phyloP scores from a whole-genome alignment of 2,888 invertebrate genomes.

The Amorpha juglandis region DNA sequence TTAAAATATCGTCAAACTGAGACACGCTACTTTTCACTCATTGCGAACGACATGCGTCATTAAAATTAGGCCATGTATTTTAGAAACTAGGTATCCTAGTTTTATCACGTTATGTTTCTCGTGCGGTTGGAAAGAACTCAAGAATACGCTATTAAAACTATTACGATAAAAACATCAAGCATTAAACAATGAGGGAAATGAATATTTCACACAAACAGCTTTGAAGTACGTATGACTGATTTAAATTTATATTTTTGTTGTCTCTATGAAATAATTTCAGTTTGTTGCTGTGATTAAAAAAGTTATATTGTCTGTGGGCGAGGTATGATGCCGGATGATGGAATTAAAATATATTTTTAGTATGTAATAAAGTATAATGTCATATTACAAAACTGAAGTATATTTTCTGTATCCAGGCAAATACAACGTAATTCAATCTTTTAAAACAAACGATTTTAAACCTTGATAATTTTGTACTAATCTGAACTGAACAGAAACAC shows the following conservation, averaged over 20 bases:
- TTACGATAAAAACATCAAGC: slow-evolving; percentile 41
- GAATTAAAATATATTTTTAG: background rate
- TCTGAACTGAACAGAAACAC: too few relatives aligned
- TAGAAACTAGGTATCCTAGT: slow-evolving; percentile 9
- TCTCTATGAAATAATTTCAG: background rate
- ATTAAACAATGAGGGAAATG: slow-evolving; percentile 38
- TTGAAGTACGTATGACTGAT: slow-evolving; percentile 34
- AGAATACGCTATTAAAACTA: slow-evolving; percentile 38
- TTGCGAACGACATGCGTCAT: slow-evolving; percentile 19
- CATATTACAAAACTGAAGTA: background rate
- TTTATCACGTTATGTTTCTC: background rate
- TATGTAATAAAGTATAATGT: background rate
- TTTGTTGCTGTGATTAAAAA: slow-evolving; percentile 1
- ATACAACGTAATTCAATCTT: background rate
- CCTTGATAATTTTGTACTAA: too few relatives aligned
- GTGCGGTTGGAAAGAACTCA: slow-evolving; percentile 41
- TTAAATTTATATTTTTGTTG: slow-evolving; percentile 21
- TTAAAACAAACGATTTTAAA: too few relatives aligned
- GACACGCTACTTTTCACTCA: slow-evolving; percentile 21
- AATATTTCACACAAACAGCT: slow-evolving; percentile 33
- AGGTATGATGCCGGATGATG: too few relatives aligned
- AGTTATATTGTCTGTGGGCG: background rate
- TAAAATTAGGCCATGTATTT: slow-evolving; percentile 25
- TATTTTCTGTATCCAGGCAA: background rate
- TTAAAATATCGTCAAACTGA: slow-evolving; percentile 20